These are phyloP conservation scores for Enteromius viviparus DNA, from an alignment of 2,797 vertebrate species.

Conservation along the genomic window DNA sequence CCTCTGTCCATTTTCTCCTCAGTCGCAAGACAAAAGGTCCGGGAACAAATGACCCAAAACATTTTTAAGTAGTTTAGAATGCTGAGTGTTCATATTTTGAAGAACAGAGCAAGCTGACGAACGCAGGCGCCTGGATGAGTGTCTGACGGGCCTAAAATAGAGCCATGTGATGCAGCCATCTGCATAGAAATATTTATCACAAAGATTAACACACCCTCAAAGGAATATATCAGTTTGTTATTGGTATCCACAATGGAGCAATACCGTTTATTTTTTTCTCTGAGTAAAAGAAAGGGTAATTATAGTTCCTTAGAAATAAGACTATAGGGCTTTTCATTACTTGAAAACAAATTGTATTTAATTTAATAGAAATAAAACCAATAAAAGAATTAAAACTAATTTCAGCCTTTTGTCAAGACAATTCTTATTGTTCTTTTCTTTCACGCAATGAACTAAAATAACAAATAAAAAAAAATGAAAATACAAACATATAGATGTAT, in stretches of 20 bases:
- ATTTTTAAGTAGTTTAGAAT: slow-evolving; percentile 4
- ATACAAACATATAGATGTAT: neutral
- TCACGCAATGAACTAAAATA: neutral
- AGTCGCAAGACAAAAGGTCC: neutral
- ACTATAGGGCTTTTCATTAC: neutral
- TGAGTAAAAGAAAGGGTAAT: neutral
- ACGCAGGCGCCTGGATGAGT: neutral
- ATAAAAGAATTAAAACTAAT: neutral
- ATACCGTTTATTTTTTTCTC: neutral
- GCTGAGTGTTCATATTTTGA: neutral
- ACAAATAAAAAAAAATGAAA: neutral
- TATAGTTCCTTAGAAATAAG: neutral
- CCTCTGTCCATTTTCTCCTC: neutral
- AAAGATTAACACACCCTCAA: neutral
- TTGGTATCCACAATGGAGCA: neutral
- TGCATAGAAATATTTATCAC: neutral
- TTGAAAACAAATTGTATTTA: neutral
- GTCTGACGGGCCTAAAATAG: neutral
- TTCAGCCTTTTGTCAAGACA: neutral
- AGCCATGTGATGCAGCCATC: neutral
- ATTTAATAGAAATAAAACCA: neutral
- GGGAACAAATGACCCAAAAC: neutral
- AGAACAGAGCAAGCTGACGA: neutral
- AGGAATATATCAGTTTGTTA: neutral
- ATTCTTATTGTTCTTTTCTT: neutral